Conservation (phyloP, 2,888 invertebrate genomes). For the Lobophora halterata region DNA sequence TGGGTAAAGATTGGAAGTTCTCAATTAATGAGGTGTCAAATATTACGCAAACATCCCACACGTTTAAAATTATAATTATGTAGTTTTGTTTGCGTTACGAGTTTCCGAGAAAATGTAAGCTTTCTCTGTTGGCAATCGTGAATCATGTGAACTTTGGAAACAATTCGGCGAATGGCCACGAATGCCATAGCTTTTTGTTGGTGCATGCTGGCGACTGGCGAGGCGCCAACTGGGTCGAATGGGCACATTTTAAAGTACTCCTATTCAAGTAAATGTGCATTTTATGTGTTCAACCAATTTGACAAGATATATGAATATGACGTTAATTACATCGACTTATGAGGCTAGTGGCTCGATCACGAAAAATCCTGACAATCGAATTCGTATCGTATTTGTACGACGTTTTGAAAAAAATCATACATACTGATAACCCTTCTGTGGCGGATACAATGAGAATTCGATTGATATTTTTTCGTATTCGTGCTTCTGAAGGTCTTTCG, state of each 20-base stretch:
- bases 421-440: too few relatives aligned
- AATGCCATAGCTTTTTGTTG: constrained; percentile 33
- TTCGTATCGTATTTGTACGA: too few relatives aligned
- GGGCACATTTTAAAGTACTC: constrained; percentile 48
- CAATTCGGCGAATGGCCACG: constrained; percentile 34
- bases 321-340: too few relatives aligned
- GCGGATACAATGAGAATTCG: too few relatives aligned
- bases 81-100: constrained; percentile 21
- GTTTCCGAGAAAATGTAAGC: constrained; percentile 32
- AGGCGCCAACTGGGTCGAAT: constrained; percentile 64
- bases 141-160: constrained; percentile 29
- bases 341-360: too few relatives aligned
- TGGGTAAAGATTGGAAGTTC: constrained; percentile 8
- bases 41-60: constrained; percentile 13
- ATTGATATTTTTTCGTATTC: too few relatives aligned
- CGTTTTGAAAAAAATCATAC: too few relatives aligned
- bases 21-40: constrained; percentile 1
- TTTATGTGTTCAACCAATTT: constrained; percentile 6
- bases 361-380: too few relatives aligned
- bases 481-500: too few relatives aligned
- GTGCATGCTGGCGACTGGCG: constrained; percentile 64
- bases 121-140: constrained; percentile 30
- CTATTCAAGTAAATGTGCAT: constrained; percentile 40
- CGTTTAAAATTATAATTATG: constrained; percentile 12
- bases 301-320: neutral